Percentiles rank a stretch among this genome's conserved stretches.
Conservation (phyloP, 2,797 vertebrate species). For the Remorina albescens region DNA sequence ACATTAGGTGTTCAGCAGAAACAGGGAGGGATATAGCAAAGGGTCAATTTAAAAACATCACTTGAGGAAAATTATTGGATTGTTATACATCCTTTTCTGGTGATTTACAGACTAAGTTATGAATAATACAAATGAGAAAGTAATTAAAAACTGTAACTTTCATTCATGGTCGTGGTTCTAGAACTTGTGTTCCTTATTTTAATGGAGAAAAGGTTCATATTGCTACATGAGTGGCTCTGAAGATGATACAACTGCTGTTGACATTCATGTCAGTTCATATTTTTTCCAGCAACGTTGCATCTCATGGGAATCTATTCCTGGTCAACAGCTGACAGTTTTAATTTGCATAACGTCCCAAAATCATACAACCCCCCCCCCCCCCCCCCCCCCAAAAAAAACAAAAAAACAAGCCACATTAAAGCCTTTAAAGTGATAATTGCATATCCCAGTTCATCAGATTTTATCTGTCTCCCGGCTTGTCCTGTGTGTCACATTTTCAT, state of each 20-base stretch:
- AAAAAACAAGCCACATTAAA: constrained; percentile 29
- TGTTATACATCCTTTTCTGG: too few species aligned
- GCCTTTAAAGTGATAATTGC: constrained; percentile 22
- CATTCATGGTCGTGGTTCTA: background rate
- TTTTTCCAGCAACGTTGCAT: constrained; percentile 27
- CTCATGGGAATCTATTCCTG: constrained; percentile 45
- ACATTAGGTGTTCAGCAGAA: background rate
- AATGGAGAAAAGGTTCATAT: background rate
- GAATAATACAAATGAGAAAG: background rate
- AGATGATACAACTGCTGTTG: constrained; percentile 40
- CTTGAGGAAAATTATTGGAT: background rate
- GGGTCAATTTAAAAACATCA: background rate
- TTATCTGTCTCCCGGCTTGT: constrained; percentile 3
- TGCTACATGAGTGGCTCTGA: constrained; percentile 17
- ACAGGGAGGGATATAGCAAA: background rate
- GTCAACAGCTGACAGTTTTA: constrained; percentile 47
- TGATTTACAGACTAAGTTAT: background rate
- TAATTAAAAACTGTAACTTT: background rate
- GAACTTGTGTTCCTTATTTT: background rate
- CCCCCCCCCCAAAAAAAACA: too few species aligned
- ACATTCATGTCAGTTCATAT: constrained; percentile 55
- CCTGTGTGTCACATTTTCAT: constrained; percentile 13
- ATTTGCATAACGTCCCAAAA: constrained; percentile 48
- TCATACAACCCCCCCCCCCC: constrained; percentile 23
- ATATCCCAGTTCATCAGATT: constrained; percentile 11